Percentiles rank a stretch among this genome's conserved stretches.
Conservation (phyloP, 2,888 invertebrate species). For the Lacanobia wlatinum region DNA sequence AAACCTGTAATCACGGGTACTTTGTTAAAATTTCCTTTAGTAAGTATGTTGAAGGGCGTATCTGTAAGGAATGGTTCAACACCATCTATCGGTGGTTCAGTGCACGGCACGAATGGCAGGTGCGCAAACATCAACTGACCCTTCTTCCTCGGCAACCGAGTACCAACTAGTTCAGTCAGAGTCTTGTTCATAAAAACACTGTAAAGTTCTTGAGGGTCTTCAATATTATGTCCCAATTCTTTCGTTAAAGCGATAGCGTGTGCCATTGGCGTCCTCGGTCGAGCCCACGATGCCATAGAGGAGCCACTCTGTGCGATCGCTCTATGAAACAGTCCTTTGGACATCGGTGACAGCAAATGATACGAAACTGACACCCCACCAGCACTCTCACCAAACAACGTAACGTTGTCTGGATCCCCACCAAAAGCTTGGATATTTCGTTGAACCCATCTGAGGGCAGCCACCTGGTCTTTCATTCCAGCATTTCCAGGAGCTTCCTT, state of each 20-base stretch:
- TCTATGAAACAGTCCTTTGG: slow-evolving; percentile 70
- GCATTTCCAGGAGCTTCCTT: slow-evolving; percentile 74
- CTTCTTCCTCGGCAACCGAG: slow-evolving; percentile 3
- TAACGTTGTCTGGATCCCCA: slow-evolving; percentile 72
- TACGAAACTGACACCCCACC: slow-evolving; percentile 69
- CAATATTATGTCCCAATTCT: slow-evolving; percentile 17
- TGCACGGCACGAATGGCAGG: slow-evolving; percentile 31
- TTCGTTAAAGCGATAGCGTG: slow-evolving; percentile 16
- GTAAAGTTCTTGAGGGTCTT: slow-evolving; percentile 26
- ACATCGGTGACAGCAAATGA: slow-evolving; percentile 68
- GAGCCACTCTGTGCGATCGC: slow-evolving; percentile 74
- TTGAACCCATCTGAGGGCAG: slow-evolving; percentile 71
- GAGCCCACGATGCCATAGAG: slow-evolving; percentile 66
- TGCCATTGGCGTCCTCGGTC: slow-evolving; percentile 39
- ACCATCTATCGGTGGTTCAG: slow-evolving; percentile 37
- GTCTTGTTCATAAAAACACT: slow-evolving; percentile 23
- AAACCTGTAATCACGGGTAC: slow-evolving; percentile 67
- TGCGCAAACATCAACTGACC: slow-evolving; percentile 10
- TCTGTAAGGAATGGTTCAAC: slow-evolving; percentile 53
- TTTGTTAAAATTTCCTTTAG: slow-evolving; percentile 55
- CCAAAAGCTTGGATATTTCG: slow-evolving; percentile 71
- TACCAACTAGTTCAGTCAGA: slow-evolving; percentile 23
- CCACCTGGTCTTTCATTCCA: slow-evolving; percentile 73
- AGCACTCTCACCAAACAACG: slow-evolving; percentile 74
- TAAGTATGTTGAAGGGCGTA: slow-evolving; percentile 42